These are phyloP conservation scores for Ciconia maguari DNA, from an alignment of 2,113 vertebrate species.

Conservation along the genomic window DNA sequence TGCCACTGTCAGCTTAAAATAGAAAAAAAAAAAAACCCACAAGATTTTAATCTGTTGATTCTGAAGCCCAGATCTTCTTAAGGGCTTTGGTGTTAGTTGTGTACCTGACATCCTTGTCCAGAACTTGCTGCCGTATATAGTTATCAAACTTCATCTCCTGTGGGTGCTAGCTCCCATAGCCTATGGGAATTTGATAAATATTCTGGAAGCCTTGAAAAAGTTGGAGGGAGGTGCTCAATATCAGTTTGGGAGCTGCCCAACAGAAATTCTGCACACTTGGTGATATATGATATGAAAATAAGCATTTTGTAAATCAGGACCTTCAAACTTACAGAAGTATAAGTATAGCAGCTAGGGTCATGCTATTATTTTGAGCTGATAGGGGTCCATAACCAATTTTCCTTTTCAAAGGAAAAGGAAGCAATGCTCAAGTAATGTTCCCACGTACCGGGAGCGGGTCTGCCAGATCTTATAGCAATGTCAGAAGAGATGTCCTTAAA, in stretches of 20 bases:
- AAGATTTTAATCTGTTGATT: background rate
- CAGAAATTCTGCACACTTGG: background rate
- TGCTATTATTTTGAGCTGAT: background rate
- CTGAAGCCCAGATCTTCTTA: background rate
- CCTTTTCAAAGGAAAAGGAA: background rate
- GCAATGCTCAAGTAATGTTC: background rate
- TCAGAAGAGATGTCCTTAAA: background rate
- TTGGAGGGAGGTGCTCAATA: background rate
- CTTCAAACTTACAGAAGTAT: background rate
- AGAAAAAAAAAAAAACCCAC: accelerated
- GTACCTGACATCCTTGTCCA: background rate
- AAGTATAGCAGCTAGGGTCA: background rate
- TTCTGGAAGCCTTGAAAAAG: background rate
- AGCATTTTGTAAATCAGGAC: background rate
- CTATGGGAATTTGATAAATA: background rate
- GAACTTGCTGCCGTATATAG: accelerated
- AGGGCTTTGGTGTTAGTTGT: background rate
- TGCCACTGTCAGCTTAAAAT: background rate
- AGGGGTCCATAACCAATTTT: background rate
- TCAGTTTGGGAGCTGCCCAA: background rate
- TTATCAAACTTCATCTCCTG: background rate
- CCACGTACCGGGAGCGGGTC: background rate
- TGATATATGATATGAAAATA: background rate
- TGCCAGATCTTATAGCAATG: background rate
- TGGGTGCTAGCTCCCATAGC: background rate